Conservation (phyloP, 2,797 vertebrate genomes). For the Brotula barbata region DNA sequence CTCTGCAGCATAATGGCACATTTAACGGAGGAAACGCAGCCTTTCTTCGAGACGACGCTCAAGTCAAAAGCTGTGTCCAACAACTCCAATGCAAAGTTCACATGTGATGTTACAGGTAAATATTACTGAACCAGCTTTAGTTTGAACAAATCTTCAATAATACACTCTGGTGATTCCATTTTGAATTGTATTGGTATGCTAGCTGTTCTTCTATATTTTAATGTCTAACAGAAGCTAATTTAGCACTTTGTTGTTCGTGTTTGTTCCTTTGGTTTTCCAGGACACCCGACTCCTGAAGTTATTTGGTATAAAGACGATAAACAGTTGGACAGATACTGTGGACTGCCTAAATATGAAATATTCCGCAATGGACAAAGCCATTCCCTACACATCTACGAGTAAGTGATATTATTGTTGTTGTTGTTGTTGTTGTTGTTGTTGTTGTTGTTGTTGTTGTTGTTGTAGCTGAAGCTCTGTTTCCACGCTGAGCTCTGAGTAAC, state of each 20-base stretch:
- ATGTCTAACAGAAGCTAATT: background rate
- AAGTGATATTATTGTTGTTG: constrained; percentile 65
- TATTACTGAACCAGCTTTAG: too few relatives aligned
- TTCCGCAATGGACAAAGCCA: constrained; percentile 88
- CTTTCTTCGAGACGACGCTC: constrained; percentile 90
- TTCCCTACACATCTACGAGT: constrained; percentile 96
- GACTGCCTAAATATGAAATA: constrained; percentile 97
- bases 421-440: too few relatives aligned
- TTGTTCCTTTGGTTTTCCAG: constrained; percentile 66
- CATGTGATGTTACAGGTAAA: constrained; percentile 93
- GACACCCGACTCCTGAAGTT: constrained; percentile 89
- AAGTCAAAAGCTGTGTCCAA: constrained; percentile 93
- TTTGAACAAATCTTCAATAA: too few relatives aligned
- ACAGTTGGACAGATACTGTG: constrained; percentile 96
- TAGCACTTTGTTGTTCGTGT: background rate
- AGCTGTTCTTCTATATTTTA: background rate
- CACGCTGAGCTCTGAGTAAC: too few relatives aligned
- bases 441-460: too few relatives aligned
- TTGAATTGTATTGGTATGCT: background rate
- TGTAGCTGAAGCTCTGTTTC: too few relatives aligned
- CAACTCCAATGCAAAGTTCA: constrained; percentile 90
- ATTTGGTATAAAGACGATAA: constrained; percentile 96
- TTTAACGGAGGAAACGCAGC: constrained; percentile 94
- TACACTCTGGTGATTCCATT: background rate
- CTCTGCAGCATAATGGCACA: constrained; percentile 96